Evolutionary conservation across 2,888 invertebrate genomes (phyloP), one percentile per base, ranked within the genome.

Genomic region (Parthenolecanium corni): DNA sequence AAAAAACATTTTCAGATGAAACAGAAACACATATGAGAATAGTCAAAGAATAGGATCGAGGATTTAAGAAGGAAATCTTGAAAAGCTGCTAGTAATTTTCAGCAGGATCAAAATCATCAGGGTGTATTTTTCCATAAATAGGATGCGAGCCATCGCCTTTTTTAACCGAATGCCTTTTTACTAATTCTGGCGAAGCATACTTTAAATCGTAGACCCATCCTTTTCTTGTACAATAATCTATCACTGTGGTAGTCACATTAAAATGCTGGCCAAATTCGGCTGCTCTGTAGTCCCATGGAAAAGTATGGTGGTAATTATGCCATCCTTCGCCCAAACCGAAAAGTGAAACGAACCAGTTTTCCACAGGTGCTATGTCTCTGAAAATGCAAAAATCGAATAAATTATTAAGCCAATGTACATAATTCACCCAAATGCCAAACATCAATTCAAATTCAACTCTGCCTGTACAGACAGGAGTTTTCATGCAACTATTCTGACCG

Each of bases 71-170:
- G 16, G 46, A 44, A 20, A 44, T n/a, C 40, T n/a, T 9, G 16
- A 2, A 20, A 44, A 5, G 9, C 20, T n/a, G n/a, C 1, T 44
- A 5, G 20, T 44, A 16, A 9, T 44, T 44, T 44, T 49, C 21
- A 16, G 21, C 21, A 49, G 14, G 49, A 20, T 20, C 23, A 18
- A 0, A 79, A 80, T 68, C 79, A 77, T 71, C 80, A 80, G 70
- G 81, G 81, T 57, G 51, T 47, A 14, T 12, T 4, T 25, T 16
- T 9, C 61, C 65, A 47, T 64, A 67, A 20, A 65, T 56, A 9
- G 75, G 73, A 68, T 82, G 82, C 1, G 78, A 73, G 0, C 86
- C 86, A 67, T 88, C 86, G 0, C 89, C 89, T 0, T 86, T 86
- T 68, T 67, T 67, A 2, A 56, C 71, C 0, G 82, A 81, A 49